A percentile compares a stretch with the other conserved stretches of the same genome.
Evolutionary conservation across 2,888 invertebrate genomes (phyloP).

Genomic region (Volucella inanis): DNA sequence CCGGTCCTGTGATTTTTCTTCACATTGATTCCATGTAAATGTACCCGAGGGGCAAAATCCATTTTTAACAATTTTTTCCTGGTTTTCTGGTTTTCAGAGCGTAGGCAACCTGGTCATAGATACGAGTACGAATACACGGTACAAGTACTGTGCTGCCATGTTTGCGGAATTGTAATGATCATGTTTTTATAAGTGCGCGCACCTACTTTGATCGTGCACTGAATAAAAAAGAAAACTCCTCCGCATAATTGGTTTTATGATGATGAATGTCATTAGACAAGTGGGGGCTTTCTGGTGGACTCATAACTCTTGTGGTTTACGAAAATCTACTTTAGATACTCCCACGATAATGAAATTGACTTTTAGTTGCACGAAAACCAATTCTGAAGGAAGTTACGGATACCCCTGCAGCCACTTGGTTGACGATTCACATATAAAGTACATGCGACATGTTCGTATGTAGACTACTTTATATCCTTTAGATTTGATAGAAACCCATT

Average conservation of each 20-base stretch:
- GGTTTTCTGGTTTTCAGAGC: constrained; percentile 24
- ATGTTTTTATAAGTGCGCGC: constrained; percentile 57
- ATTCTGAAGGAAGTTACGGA: not conserved
- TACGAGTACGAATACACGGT: not conserved
- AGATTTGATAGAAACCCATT: constrained; percentile 19
- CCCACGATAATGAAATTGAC: constrained; percentile 46
- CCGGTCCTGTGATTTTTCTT: constrained; percentile 11
- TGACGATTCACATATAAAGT: not conserved
- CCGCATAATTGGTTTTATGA: constrained; percentile 65
- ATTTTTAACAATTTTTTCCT: not conserved
- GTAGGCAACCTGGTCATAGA: constrained; percentile 45
- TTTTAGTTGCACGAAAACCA: not conserved
- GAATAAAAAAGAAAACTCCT: constrained; percentile 33
- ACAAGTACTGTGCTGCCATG: constrained; percentile 18
- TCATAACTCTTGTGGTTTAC: constrained; percentile 22
- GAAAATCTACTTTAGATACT: constrained; percentile 58
- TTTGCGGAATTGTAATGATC: constrained; percentile 67
- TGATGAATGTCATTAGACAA: constrained; percentile 53
- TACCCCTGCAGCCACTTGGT: constrained; percentile 38
- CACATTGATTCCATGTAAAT: constrained; percentile 46
- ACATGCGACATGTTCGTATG: not conserved
- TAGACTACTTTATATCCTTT: not conserved
- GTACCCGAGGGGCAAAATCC: constrained; percentile 4
- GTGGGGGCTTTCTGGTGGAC: constrained; percentile 24
- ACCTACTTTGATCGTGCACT: constrained; percentile 43